Evolutionary conservation across 2,113 vertebrate species (phyloP).

Genomic region (Melanocharis versteri): DNA sequence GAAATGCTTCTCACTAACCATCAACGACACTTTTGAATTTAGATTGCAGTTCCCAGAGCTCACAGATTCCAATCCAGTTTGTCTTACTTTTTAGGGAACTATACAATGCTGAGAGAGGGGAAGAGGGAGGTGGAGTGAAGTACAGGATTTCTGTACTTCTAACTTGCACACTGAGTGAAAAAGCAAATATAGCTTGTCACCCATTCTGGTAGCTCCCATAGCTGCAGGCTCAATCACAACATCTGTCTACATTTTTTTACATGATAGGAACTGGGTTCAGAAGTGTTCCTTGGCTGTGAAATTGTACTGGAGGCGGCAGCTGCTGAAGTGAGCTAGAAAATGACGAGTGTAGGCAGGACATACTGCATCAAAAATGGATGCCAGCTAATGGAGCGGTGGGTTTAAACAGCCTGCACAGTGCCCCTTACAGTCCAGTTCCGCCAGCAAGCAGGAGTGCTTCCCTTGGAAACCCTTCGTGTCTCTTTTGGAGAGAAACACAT

Average conservation of each 20-base stretch:
- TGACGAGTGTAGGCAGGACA: neutral
- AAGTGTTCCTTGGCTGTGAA: slow-evolving; percentile 1
- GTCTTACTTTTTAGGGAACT: neutral
- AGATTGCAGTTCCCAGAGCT: neutral
- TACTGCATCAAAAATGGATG: slow-evolving; percentile 27
- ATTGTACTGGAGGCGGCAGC: slow-evolving; percentile 9
- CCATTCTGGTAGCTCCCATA: neutral
- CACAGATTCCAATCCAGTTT: neutral
- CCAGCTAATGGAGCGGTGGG: neutral
- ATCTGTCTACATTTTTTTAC: slow-evolving; percentile 9
- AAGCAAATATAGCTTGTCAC: neutral
- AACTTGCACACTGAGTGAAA: neutral
- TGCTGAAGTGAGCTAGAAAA: slow-evolving; percentile 16
- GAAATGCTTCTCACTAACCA: neutral
- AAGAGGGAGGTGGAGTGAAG: neutral
- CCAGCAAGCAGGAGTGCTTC: neutral
- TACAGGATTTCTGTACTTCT: neutral
- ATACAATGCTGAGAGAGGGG: neutral
- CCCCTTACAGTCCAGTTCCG: neutral
- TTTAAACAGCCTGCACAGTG: neutral
- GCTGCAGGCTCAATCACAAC: neutral
- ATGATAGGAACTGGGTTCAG: neutral
- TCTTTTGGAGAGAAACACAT: neutral
- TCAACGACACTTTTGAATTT: neutral
- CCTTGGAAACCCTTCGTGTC: neutral